Evolutionary conservation across 2,888 invertebrate species (phyloP).

Genomic region (Stenurella melanura): DNA sequence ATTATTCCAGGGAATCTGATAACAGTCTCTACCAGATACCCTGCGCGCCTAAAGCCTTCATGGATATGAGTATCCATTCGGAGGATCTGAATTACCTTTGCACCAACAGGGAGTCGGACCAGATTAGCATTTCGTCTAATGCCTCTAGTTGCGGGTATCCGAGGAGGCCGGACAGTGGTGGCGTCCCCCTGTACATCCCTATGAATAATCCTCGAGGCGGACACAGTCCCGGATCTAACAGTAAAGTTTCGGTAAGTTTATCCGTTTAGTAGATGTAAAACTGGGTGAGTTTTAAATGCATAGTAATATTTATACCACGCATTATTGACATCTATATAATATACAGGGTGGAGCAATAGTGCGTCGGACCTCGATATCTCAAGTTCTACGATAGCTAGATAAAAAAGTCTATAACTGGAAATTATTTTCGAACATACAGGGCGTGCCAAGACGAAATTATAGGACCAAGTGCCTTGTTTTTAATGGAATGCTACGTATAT

Average conservation of each 20-base stretch:
- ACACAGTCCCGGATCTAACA: constrained; percentile 77
- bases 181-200: constrained; percentile 76
- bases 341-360: no score
- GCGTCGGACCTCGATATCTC: no score
- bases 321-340: no score
- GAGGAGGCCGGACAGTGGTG: constrained; percentile 74
- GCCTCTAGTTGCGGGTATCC: constrained; percentile 78
- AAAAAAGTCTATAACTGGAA: no score
- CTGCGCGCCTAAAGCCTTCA: constrained; percentile 75
- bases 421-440: no score
- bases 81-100: constrained; percentile 75
- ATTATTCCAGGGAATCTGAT: constrained; percentile 76
- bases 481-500: no score
- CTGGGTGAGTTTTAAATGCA: no score
- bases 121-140: constrained; percentile 78
- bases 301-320: no score
- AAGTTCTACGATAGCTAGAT: no score
- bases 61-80: constrained; percentile 76
- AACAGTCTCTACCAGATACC: constrained; percentile 77
- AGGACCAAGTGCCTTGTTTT: no score
- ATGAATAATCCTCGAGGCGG: constrained; percentile 76
- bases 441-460: no score
- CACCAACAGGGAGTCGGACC: constrained; percentile 76
- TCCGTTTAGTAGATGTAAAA: no score
- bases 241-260: constrained; percentile 78